These are phyloP conservation scores for Hyperopisus bebe DNA, from an alignment of 2,113 vertebrate genomes.

Conservation along the genomic window DNA sequence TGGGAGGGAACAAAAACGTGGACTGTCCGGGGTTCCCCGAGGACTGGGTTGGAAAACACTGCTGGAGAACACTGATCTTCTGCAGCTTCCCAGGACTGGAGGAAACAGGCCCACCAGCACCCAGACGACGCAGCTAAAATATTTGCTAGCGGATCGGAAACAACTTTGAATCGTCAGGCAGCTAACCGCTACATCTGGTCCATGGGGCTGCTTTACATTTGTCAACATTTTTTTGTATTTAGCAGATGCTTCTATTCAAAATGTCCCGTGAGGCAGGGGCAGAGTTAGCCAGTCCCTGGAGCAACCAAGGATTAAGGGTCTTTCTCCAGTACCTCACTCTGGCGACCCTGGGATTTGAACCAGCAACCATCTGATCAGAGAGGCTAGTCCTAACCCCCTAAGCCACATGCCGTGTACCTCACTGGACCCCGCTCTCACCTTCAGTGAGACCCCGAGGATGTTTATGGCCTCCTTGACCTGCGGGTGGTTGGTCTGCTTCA, in stretches of 20 bases:
- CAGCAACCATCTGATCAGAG: background rate
- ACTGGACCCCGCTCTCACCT: conserved; percentile 61
- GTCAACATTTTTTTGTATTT: background rate
- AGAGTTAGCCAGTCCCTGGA: background rate
- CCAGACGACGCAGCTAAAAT: background rate
- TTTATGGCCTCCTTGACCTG: conserved; percentile 89
- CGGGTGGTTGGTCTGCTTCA: conserved; percentile 69
- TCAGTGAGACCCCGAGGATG: conserved; percentile 90
- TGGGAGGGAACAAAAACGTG: no score
- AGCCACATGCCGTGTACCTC: background rate
- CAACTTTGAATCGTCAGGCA: background rate
- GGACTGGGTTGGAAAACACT: no score
- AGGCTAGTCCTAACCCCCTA: background rate
- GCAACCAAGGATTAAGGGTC: background rate
- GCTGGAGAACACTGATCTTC: conserved; percentile 27
- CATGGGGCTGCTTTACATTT: background rate
- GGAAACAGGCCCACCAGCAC: background rate
- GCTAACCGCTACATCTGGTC: background rate
- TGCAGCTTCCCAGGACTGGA: conserved; percentile 32
- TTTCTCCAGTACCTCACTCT: background rate
- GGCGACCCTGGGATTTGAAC: background rate
- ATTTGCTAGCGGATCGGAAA: background rate
- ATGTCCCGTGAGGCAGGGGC: no score
- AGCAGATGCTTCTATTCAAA: background rate
- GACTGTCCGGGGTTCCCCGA: no score